Conservation (phyloP, 2,113 vertebrate genomes). For the Andinoacara biseriatus region DNA sequence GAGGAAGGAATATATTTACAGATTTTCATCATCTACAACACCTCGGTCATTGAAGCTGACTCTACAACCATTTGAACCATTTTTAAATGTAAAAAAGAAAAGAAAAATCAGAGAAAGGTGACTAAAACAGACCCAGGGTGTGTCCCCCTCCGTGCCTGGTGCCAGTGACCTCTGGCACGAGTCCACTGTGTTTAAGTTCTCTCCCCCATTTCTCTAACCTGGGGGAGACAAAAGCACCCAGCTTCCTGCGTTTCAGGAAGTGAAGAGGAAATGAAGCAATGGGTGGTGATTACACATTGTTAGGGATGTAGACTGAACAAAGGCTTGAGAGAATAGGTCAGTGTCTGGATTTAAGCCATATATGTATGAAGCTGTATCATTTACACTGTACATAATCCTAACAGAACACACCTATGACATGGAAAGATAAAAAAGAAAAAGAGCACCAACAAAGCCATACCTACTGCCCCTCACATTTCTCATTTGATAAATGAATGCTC, state of each 20-base stretch:
- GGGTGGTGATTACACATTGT: conserved; percentile 58
- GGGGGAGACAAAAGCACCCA: conserved; percentile 28
- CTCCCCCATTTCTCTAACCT: conserved; percentile 32
- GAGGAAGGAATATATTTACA: neutral
- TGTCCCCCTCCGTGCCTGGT: neutral
- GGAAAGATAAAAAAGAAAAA: neutral
- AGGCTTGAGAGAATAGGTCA: conserved; percentile 43
- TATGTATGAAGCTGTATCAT: neutral
- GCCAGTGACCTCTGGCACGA: conserved; percentile 30
- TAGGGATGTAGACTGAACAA: conserved; percentile 43
- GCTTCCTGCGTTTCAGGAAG: conserved; percentile 70
- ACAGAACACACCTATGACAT: neutral
- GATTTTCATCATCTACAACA: neutral
- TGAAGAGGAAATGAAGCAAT: conserved; percentile 52
- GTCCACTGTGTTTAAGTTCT: conserved; percentile 9
- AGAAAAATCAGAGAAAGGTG: conserved; percentile 19
- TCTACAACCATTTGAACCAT: neutral
- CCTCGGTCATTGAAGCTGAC: neutral
- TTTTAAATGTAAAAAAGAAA: neutral
- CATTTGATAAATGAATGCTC: neutral
- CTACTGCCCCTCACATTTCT: neutral
- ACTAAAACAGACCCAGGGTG: conserved; percentile 15
- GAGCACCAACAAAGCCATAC: rapidly evolving
- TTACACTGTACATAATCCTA: neutral
- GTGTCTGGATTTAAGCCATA: conserved; percentile 9